Evolutionary conservation across 1,140 invertebrate species (phyloP).

Genomic region (Cherax destructor): DNA sequence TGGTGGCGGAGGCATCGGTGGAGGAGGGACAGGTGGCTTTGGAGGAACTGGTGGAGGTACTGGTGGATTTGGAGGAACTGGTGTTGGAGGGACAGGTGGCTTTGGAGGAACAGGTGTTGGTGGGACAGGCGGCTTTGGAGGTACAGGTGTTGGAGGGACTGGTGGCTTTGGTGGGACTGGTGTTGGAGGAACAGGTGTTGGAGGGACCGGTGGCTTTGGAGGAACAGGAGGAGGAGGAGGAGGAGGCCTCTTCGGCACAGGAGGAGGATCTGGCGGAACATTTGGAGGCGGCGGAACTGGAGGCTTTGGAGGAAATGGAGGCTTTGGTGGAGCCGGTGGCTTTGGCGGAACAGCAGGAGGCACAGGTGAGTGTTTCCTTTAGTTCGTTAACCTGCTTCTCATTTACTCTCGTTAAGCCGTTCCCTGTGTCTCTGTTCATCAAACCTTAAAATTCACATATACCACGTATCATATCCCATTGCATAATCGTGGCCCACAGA

Average conservation of each 20-base stretch:
- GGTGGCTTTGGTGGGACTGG: background rate
- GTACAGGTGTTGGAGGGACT: background rate
- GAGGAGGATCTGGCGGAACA: conserved; percentile 22
- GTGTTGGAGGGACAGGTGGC: background rate
- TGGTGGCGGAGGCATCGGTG: conserved; percentile 23
- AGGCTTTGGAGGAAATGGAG: conserved; percentile 4
- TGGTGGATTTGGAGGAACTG: conserved; percentile 15
- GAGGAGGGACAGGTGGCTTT: conserved; percentile 1
- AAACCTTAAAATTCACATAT: no score
- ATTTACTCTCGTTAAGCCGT: no score
- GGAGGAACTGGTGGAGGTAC: conserved; percentile 25
- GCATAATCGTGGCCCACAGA: no score
- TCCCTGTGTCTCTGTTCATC: no score
- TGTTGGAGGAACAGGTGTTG: conserved; percentile 22
- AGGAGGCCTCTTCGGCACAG: background rate
- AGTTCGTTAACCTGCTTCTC: no score
- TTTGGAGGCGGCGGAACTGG: conserved; percentile 33
- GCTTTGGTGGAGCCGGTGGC: conserved; percentile 27
- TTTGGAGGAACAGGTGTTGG: background rate
- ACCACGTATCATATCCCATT: no score
- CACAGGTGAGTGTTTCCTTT: background rate
- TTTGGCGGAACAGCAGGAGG: background rate
- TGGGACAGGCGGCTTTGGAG: background rate
- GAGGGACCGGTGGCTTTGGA: background rate
- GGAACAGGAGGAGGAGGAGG: conserved; percentile 3